These are phyloP conservation scores for Ancistrus triradiatus DNA, from an alignment of 2,113 vertebrate genomes.

Conservation along the genomic window DNA sequence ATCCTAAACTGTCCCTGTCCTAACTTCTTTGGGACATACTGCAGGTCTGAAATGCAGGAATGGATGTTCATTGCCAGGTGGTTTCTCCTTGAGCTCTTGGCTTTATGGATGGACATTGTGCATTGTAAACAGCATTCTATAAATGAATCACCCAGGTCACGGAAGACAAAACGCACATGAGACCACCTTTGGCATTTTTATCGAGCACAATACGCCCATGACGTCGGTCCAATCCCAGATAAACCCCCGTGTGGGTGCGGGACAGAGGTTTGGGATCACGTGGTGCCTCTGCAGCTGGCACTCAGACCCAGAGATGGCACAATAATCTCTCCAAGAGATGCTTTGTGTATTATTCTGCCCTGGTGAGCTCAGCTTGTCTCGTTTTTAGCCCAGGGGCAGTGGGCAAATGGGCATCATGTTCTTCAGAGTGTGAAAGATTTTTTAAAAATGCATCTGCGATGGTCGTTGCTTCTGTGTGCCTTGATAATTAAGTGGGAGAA, in stretches of 20 bases:
- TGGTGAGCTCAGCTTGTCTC: conserved; percentile 47
- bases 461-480: conserved; percentile 40
- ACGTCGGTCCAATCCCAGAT: conserved; percentile 14
- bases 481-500: too few species aligned
- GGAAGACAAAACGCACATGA: conserved; percentile 49
- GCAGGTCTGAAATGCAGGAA: too few species aligned
- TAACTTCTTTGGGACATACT: too few species aligned
- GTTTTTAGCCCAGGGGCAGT: conserved; percentile 50
- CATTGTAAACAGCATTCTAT: too few species aligned
- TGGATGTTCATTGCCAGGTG: too few species aligned
- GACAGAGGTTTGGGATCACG: conserved; percentile 46
- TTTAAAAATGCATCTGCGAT: conserved; percentile 45
- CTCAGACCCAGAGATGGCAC: conserved; percentile 43
- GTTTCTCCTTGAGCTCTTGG: conserved; percentile 11
- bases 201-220: conserved; percentile 44
- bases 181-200: conserved; percentile 46
- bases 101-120: too few species aligned
- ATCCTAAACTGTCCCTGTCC: too few species aligned
- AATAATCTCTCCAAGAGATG: conserved; percentile 41
- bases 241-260: conserved; percentile 42
- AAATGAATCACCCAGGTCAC: conserved; percentile 34
- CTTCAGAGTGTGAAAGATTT: conserved; percentile 51
- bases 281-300: conserved; percentile 49
- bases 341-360: conserved; percentile 51
- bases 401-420: conserved; percentile 52